Evolutionary conservation across 2,113 vertebrate genomes (phyloP), one percentile per base, ranked within the genome.

Genomic region (Phoenicopterus ruber): DNA sequence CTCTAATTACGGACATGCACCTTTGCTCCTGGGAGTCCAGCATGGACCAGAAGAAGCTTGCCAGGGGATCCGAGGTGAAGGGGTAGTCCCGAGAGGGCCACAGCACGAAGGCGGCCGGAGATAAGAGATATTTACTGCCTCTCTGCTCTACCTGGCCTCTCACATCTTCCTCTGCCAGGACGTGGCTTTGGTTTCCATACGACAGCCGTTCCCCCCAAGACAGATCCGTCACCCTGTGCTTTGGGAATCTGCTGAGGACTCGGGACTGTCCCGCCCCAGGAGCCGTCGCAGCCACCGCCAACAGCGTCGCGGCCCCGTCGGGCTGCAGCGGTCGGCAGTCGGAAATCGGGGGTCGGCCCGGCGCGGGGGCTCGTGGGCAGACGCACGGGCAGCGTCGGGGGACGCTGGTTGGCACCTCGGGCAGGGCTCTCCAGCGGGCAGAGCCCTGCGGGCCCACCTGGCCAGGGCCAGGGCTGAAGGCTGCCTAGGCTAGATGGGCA

Each of bases 301-400:
- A 16, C 88, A 89, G 36, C 67, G 26, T 6, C 5, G 0, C 1
- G 7, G 26, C 3, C 1, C 22, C 5, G 0, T 4, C 1, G 1
- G 38, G 46, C n/a, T 42, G 54, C 5, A 7, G 6, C 0, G 0
- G 29, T 19, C 44, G 42, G 58, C 42, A 22, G n/a, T 0, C 3
- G 2, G 29, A 79, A 80, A 65, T 8, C 36, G 13, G 7, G 17
- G 36, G 13, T n/a, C 7, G 1, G 24, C 5, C 1, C 62, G n/a
- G 3, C 3, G 1, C 3, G 6, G 38, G 57, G n/a, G 28, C 32
- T 81, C 1, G 0, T 32, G 71, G 84, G 76, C 50, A 66, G 40
- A 9, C 40, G 15, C 24, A 17, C 1, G 2, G 5, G 28, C 54
- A 59, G n/a, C 1, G 0, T 4, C 50, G 10, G 21, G 42, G 44